A percentile compares a stretch with the other conserved stretches of the same genome.
Conservation (phyloP, 1,140 invertebrate genomes). For the Bombus difficillimus region DNA sequence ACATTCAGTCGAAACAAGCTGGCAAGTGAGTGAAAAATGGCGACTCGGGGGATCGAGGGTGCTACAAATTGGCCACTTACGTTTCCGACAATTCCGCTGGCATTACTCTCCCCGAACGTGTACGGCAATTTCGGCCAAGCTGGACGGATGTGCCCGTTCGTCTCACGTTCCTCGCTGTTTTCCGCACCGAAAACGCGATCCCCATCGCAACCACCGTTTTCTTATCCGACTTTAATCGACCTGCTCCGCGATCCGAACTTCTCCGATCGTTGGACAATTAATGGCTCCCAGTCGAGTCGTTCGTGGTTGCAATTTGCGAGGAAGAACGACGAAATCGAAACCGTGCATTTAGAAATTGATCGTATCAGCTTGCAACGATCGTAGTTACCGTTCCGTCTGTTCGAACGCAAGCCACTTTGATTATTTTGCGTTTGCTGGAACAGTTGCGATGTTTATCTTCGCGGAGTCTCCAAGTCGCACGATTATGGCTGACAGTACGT, state of each 20-base stretch:
- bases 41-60: constrained; percentile 17
- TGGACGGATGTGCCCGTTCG: constrained; percentile 7
- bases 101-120: constrained; percentile 27
- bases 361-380: background rate
- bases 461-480: no score
- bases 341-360: background rate
- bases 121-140: constrained; percentile 6
- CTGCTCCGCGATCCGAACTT: no score
- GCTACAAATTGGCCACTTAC: constrained; percentile 53
- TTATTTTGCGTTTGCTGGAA: background rate
- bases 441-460: background rate
- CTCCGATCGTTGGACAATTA: background rate
- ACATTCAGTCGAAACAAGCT: constrained; percentile 21
- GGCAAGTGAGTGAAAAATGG: constrained; percentile 44
- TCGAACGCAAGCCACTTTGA: background rate
- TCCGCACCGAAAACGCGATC: background rate
- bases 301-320: background rate
- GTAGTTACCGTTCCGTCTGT: background rate
- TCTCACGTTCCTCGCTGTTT: background rate
- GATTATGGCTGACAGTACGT: no score
- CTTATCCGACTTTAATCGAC: background rate
- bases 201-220: background rate
- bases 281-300: background rate
- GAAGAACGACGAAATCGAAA: background rate
- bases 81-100: constrained; percentile 26